phyloP scores from a whole-genome alignment of 2,797 vertebrate genomes.

The Parambassis ranga region DNA sequence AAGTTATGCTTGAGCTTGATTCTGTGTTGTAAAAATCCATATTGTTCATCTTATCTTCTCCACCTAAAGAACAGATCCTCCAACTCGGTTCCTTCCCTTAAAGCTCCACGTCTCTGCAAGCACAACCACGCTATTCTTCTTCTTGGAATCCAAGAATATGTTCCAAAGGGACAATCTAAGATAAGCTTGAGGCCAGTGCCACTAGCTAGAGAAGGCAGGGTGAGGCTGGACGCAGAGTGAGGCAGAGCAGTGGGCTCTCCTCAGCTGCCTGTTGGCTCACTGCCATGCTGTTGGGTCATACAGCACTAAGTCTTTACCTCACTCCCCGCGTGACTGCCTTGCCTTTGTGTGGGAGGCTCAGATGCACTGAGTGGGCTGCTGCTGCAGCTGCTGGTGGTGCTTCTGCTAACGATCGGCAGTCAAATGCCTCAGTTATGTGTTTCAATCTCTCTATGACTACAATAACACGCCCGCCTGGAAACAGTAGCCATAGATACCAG shows the following conservation, averaged over 20 bases:
- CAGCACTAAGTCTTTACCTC: slow-evolving; percentile 76
- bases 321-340: slow-evolving; percentile 79
- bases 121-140: slow-evolving; percentile 32
- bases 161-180: slow-evolving; percentile 29
- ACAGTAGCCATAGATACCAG: slow-evolving; percentile 67
- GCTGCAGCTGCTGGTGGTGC: slow-evolving; percentile 43
- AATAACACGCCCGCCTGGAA: slow-evolving; percentile 60
- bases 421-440: slow-evolving; percentile 69
- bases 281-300: slow-evolving; percentile 80
- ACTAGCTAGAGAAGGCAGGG: slow-evolving; percentile 66
- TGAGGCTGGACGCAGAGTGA: slow-evolving; percentile 76
- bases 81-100: slow-evolving; percentile 19
- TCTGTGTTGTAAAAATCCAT: slow-evolving; percentile 34
- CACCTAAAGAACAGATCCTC: slow-evolving; percentile 31
- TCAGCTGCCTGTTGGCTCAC: slow-evolving; percentile 71
- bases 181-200: slow-evolving; percentile 54
- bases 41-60: slow-evolving; percentile 40
- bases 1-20: slow-evolving; percentile 25
- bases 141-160: slow-evolving; percentile 36
- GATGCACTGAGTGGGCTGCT: slow-evolving; percentile 74
- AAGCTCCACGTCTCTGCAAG: slow-evolving; percentile 28
- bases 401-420: slow-evolving; percentile 69
- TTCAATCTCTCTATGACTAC: slow-evolving; percentile 63
- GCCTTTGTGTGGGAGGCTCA: slow-evolving; percentile 78
- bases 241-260: slow-evolving; percentile 78